Conservation (phyloP, 1,140 invertebrate genomes). For the Dolichoris vasculosae region DNA sequence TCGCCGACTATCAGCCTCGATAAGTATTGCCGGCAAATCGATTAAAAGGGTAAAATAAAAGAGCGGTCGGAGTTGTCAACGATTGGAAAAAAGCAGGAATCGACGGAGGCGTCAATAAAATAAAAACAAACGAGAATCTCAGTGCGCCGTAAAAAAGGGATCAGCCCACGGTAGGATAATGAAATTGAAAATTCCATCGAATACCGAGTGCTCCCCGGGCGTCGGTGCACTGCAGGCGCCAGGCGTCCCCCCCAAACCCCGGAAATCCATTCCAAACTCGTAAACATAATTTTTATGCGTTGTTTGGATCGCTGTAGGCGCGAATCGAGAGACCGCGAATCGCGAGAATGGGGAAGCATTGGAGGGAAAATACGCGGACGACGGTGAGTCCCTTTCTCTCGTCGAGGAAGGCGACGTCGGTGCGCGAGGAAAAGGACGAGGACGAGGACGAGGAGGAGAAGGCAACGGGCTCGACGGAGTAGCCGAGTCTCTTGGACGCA, state of each 20-base stretch:
- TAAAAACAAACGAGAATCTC: slow-evolving; percentile 48
- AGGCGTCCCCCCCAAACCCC: background rate
- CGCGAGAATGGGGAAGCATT: slow-evolving; percentile 47
- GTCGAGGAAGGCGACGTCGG: background rate
- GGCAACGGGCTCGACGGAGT: background rate
- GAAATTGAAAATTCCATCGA: slow-evolving; percentile 51
- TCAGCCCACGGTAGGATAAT: slow-evolving; percentile 31
- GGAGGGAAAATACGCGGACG: background rate
- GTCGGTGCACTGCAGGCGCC: background rate
- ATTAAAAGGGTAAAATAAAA: background rate
- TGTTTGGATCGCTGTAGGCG: slow-evolving; percentile 71
- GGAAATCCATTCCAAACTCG: slow-evolving; percentile 66
- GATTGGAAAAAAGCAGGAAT: background rate
- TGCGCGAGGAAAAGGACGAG: background rate
- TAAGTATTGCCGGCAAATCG: background rate
- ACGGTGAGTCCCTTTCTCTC: background rate
- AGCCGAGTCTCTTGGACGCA: background rate
- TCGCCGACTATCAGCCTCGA: background rate
- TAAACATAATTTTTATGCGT: slow-evolving; percentile 74
- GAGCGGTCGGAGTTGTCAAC: background rate
- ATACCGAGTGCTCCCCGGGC: background rate
- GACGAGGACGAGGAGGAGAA: background rate
- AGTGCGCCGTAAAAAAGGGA: slow-evolving; percentile 46
- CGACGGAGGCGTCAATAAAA: slow-evolving; percentile 16
- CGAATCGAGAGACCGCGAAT: slow-evolving; percentile 70